A percentile compares a stretch with the other conserved stretches of the same genome.
Conservation (phyloP, 2,113 vertebrate genomes). For the Archocentrus centrarchus region DNA sequence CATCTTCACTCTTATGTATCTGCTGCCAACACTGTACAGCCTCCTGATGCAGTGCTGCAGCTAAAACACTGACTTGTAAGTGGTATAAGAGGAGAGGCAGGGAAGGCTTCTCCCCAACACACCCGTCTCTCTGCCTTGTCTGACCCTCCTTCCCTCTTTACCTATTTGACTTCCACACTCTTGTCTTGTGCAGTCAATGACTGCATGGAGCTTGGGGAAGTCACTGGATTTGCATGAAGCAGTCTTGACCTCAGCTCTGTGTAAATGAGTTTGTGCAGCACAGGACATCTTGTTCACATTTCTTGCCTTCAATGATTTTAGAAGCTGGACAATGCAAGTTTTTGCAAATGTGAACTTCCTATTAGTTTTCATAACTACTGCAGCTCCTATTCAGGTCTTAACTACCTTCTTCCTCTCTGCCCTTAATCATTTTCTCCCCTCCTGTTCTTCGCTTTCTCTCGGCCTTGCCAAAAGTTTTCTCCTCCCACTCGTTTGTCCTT, state of each 20-base stretch:
- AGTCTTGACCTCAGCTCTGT: constrained; percentile 41
- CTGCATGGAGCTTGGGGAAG: neutral
- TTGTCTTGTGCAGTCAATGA: neutral
- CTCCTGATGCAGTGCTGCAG: constrained; percentile 32
- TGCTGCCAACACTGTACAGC: constrained; percentile 42
- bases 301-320: neutral
- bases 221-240: constrained; percentile 47
- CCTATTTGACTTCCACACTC: neutral
- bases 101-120: neutral
- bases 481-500: neutral
- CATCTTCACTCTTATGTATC: constrained; percentile 21
- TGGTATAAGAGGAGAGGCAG: too few relatives aligned
- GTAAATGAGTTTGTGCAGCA: constrained; percentile 47
- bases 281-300: neutral
- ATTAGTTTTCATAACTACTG: neutral
- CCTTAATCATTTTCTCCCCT: neutral
- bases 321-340: neutral
- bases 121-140: neutral
- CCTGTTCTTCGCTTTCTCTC: neutral
- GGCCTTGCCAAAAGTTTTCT: neutral
- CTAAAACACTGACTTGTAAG: neutral
- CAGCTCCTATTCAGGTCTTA: constrained; percentile 17
- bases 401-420: constrained; percentile 5
- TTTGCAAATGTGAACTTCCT: neutral
- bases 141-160: neutral